Evolutionary conservation across 1,140 invertebrate genomes (phyloP), one percentile per base, ranked within the genome.

Genomic region (Agraylea sexmaculata): DNA sequence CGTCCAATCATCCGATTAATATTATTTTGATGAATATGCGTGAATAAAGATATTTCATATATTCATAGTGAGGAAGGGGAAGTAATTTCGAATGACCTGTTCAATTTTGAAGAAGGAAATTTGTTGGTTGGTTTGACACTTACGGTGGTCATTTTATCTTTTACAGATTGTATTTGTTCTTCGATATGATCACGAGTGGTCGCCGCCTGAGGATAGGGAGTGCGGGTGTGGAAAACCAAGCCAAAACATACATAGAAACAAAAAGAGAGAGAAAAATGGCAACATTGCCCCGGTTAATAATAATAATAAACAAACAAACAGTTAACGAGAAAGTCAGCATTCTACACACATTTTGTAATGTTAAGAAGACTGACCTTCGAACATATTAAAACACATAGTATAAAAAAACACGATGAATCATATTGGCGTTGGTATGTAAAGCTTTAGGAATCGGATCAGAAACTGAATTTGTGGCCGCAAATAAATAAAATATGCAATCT

Each of bases 141-240:
- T 75, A 76, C 74, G 68, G 73, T 71, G 60, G 64, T 66, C 56
- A 76, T 64, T 64, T 75, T 75, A 69, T 74, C 70, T 57, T 68
- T 69, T 57, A 75, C 67, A 60, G 64, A 57, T 65, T 72, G 70
- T 56, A 76, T 75, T 70, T 74, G 73, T 68, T 75, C 74, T 62
- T 76, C 74, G 58, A 71, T 71, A 63, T 71, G 68, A 48, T 75
- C 73, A 58, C 72, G 69, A 49, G 71, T 68, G 62, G 70, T 71
- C 60, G 73, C 73, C 52, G 74, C 74, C 74, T 75, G 60, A 53
- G n/a, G n/a, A n/a, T n/a, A n/a, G n/a, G n/a, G n/a, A n/a, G n/a
- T n/a, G n/a, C n/a, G n/a, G n/a, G n/a, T n/a, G n/a, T n/a, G n/a
- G 42, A 40, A 22, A 30, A 50, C 34, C 38, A 48, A 40, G 47